Percentiles rank a stretch among this genome's conserved stretches.
These are phyloP conservation scores for Aporophyla lueneburgensis DNA, from an alignment of 2,888 invertebrate species.

Conservation along the genomic window DNA sequence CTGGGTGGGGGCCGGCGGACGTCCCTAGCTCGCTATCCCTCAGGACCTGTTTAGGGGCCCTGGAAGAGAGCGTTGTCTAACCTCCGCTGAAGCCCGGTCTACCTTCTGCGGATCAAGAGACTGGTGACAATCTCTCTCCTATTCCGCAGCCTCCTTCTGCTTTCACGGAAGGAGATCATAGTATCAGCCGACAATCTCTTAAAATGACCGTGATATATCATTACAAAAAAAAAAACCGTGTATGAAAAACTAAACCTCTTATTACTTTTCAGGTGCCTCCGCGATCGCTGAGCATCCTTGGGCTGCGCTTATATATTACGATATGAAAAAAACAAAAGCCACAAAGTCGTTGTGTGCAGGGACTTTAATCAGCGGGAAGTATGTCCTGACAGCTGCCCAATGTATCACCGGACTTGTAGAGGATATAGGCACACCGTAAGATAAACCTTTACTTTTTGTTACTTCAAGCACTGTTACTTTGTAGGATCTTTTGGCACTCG, in stretches of 20 bases:
- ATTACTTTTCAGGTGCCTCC: constrained; percentile 8
- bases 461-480: background rate
- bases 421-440: constrained; percentile 20
- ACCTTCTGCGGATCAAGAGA: too few relatives aligned
- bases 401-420: background rate
- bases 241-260: background rate
- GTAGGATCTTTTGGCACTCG: background rate
- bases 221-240: too few relatives aligned
- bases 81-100: too few relatives aligned
- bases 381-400: constrained; percentile 6
- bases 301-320: constrained; percentile 19
- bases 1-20: too few relatives aligned
- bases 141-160: too few relatives aligned
- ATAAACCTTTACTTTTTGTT: background rate
- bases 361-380: constrained; percentile 24
- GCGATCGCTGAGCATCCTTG: constrained; percentile 9
- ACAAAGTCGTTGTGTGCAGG: background rate
- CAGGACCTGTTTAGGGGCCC: too few relatives aligned
- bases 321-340: background rate
- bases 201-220: too few relatives aligned
- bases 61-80: too few relatives aligned
- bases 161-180: too few relatives aligned
- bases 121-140: too few relatives aligned
- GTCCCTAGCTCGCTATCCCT: too few relatives aligned
- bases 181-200: too few relatives aligned